phyloP scores from a whole-genome alignment of 2,888 invertebrate species.

The Spodoptera exigua region DNA sequence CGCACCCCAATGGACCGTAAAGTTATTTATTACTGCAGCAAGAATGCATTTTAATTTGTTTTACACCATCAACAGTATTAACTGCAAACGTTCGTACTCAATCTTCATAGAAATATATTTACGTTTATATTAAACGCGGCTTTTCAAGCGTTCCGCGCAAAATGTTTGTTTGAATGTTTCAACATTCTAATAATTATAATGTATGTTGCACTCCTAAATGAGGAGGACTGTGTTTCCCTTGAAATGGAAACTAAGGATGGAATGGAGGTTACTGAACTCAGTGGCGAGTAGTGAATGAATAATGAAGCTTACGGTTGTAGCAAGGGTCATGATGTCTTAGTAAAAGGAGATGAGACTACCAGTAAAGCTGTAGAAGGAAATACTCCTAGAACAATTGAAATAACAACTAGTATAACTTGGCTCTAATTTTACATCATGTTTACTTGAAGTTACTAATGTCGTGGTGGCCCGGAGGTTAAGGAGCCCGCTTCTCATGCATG shows the following conservation, averaged over 20 bases:
- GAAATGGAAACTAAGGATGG: slow-evolving; percentile 2
- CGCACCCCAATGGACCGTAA: slow-evolving; percentile 51
- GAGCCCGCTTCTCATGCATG: no score
- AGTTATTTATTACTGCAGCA: slow-evolving; percentile 71
- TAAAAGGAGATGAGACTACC: slow-evolving; percentile 21
- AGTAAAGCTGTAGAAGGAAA: background rate
- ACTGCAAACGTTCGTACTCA: slow-evolving; percentile 55
- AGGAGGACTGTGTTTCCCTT: background rate
- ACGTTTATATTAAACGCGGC: slow-evolving; percentile 32
- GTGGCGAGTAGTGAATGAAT: slow-evolving; percentile 30
- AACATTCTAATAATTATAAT: slow-evolving; percentile 7
- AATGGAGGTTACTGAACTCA: slow-evolving; percentile 4
- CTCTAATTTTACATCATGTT: no score
- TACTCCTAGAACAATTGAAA: background rate
- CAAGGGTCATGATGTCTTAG: slow-evolving; percentile 2
- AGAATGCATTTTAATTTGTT: slow-evolving; percentile 75
- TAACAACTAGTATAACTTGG: no score
- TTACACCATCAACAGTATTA: slow-evolving; percentile 69
- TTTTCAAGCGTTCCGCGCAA: slow-evolving; percentile 6
- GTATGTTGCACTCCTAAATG: slow-evolving; percentile 2
- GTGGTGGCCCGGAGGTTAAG: no score
- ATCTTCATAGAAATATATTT: slow-evolving; percentile 56
- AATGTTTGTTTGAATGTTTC: slow-evolving; percentile 6
- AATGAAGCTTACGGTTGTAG: slow-evolving; percentile 17
- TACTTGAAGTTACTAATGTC: no score